phyloP scores from a whole-genome alignment of 2,888 invertebrate genomes.

The Polylopha cassiicola region DNA sequence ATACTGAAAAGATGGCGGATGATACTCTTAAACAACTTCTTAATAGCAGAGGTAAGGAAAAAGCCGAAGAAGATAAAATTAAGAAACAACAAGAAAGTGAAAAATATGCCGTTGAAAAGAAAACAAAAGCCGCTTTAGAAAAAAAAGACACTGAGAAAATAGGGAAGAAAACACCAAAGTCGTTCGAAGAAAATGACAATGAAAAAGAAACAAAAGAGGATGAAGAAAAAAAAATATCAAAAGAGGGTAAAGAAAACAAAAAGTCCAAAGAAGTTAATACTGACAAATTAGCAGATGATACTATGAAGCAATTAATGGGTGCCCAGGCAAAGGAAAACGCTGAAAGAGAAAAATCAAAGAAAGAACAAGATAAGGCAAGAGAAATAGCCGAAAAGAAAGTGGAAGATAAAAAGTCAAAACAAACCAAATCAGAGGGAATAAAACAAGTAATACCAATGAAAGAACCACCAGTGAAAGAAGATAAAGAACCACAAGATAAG shows the following conservation, averaged over 20 bases:
- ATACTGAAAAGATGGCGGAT: no score
- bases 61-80: constrained; percentile 6
- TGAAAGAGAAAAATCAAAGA: constrained; percentile 8
- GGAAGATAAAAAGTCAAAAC: constrained; percentile 11
- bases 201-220: constrained; percentile 11
- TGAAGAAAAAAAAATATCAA: constrained; percentile 17
- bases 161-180: constrained; percentile 12
- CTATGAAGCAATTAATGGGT: background rate
- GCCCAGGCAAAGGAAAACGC: constrained; percentile 9
- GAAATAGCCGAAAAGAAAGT: constrained; percentile 16
- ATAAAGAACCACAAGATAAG: constrained; percentile 11
- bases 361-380: constrained; percentile 11
- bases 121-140: constrained; percentile 15
- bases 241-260: constrained; percentile 17
- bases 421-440: constrained; percentile 17
- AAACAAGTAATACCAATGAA: constrained; percentile 16
- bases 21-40: no score
- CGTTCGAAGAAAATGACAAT: constrained; percentile 9
- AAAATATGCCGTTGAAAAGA: constrained; percentile 25
- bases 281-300: background rate
- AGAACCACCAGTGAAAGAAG: constrained; percentile 7
- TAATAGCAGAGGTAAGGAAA: no score
- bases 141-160: constrained; percentile 17
- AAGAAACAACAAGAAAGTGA: constrained; percentile 13
- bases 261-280: constrained; percentile 14